Evolutionary conservation across 2,113 vertebrate species (phyloP).

Genomic region (Podarcis raffonei): DNA sequence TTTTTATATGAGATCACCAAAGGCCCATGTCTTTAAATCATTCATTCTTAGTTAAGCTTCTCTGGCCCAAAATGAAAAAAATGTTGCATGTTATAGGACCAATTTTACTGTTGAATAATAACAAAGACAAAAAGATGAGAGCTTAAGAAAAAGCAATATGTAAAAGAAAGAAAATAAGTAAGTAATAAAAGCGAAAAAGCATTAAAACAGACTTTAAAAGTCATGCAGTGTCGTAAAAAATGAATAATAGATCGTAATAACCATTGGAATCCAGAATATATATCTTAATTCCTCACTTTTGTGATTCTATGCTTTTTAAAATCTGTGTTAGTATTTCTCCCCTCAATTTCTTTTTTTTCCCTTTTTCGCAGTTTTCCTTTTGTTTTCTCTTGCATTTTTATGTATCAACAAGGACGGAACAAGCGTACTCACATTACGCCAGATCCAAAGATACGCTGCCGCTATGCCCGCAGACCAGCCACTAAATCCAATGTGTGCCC

Average conservation of each 20-base stretch:
- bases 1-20: neutral
- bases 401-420: neutral
- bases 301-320: neutral
- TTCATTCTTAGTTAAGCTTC: neutral
- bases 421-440: neutral
- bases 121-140: neutral
- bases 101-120: neutral
- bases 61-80: neutral
- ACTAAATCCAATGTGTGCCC: neutral
- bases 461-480: neutral
- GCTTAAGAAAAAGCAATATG: neutral
- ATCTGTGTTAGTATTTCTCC: neutral
- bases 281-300: neutral
- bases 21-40: neutral
- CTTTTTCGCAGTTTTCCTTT: neutral
- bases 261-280: neutral
- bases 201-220: neutral
- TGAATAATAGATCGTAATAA: neutral
- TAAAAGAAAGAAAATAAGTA: neutral
- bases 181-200: neutral
- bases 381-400: neutral
- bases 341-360: neutral
- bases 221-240: neutral
- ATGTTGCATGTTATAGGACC: neutral
- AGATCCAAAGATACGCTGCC: neutral